These are phyloP conservation scores for Platycnemis pennipes DNA, from an alignment of 2,888 invertebrate genomes.

Conservation along the genomic window DNA sequence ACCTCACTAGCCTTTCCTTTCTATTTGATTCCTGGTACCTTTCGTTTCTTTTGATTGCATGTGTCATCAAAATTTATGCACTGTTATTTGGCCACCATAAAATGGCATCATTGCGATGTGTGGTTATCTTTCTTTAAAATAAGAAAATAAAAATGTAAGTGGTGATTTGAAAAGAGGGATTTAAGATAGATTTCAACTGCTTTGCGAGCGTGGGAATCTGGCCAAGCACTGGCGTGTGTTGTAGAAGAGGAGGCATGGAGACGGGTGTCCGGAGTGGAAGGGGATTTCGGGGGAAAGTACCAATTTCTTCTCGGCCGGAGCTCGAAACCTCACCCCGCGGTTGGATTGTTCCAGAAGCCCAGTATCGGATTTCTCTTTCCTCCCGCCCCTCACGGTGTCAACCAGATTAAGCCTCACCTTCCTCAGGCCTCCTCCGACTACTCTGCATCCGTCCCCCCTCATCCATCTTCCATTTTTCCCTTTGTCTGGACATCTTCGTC, in stretches of 20 bases:
- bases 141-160: no score
- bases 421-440: not conserved
- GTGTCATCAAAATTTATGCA: no score
- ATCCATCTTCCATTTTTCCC: constrained; percentile 35
- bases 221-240: no score
- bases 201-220: no score
- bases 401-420: not conserved
- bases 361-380: not conserved
- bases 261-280: not conserved
- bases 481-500: not conserved
- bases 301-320: not conserved
- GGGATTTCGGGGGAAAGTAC: not conserved
- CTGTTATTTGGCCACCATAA: no score
- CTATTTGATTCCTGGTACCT: no score
- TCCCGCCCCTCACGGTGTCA: not conserved
- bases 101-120: no score
- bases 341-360: not conserved
- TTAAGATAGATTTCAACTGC: no score
- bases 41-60: no score
- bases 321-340: not conserved
- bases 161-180: no score
- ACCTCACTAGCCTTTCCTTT: no score
- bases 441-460: not conserved
- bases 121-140: no score
- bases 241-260: not conserved